A percentile compares a stretch with the other conserved stretches of the same genome.
phyloP scores from a whole-genome alignment of 1,140 invertebrate species.

The Neotoxoptera formosana region DNA sequence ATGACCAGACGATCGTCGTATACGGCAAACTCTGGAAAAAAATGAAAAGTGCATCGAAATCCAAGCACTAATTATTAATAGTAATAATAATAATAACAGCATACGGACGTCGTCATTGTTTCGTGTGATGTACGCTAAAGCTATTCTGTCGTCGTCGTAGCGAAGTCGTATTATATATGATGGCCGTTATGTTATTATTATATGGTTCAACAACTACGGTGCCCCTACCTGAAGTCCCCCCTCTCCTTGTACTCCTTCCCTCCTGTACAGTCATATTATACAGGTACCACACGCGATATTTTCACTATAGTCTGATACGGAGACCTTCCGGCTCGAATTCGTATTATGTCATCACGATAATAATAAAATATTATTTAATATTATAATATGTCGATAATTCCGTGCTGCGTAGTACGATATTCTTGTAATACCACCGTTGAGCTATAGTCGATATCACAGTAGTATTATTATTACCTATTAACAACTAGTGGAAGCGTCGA shows the following conservation, averaged over 20 bases:
- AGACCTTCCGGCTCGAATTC: not conserved
- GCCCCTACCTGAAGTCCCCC: not conserved
- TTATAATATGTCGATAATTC: not conserved
- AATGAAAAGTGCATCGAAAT: too few relatives aligned
- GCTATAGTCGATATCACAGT: too few relatives aligned
- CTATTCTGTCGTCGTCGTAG: not conserved
- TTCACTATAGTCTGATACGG: not conserved
- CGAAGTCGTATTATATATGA: not conserved
- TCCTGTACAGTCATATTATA: not conserved
- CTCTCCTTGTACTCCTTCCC: too few relatives aligned
- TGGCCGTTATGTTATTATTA: not conserved
- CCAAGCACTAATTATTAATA: too few relatives aligned
- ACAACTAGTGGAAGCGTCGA: too few relatives aligned
- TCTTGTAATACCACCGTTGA: too few relatives aligned
- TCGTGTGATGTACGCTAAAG: not conserved
- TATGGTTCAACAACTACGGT: not conserved
- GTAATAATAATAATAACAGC: not conserved
- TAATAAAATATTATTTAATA: not conserved
- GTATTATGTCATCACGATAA: not conserved
- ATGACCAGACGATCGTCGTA: too few relatives aligned
- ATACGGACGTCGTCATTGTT: not conserved
- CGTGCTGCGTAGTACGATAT: too few relatives aligned
- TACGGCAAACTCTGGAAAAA: too few relatives aligned
- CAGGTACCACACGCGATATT: not conserved
- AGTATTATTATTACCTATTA: too few relatives aligned